Evolutionary conservation across 2,888 invertebrate genomes (phyloP).

Genomic region (Cremastinae sp.): DNA sequence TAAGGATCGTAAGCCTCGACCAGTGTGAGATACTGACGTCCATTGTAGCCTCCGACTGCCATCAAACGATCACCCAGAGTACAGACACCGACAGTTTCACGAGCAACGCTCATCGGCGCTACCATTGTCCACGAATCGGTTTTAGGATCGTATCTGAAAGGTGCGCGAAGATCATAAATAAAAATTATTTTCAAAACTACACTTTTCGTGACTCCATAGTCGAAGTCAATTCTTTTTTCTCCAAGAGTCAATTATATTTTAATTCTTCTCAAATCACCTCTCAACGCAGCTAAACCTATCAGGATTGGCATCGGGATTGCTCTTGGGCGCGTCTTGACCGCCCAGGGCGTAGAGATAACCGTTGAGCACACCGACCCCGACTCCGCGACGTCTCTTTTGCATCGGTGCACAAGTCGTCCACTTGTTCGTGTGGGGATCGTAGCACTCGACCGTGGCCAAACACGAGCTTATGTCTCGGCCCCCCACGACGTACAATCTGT

Average conservation of each 20-base stretch:
- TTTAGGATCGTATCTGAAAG: conserved; percentile 83
- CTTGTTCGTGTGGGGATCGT: conserved; percentile 87
- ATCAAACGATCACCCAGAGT: conserved; percentile 91
- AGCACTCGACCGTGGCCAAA: conserved; percentile 93
- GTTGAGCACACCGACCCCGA: conserved; percentile 93
- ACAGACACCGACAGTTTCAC: conserved; percentile 95
- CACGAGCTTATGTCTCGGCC: conserved; percentile 96
- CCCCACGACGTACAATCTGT: conserved; percentile 93
- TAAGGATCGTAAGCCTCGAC: conserved; percentile 95
- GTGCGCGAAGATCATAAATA: too few relatives aligned
- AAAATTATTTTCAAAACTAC: too few relatives aligned
- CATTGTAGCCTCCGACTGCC: conserved; percentile 95
- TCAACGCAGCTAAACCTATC: conserved; percentile 95
- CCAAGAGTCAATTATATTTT: background rate
- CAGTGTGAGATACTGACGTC: conserved; percentile 91
- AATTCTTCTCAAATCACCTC: conserved; percentile 85
- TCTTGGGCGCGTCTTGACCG: conserved; percentile 96
- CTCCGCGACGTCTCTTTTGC: conserved; percentile 92
- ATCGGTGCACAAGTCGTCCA: conserved; percentile 94
- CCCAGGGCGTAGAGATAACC: conserved; percentile 95
- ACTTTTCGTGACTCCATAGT: too few relatives aligned
- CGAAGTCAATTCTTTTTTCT: too few relatives aligned
- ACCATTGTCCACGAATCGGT: conserved; percentile 94
- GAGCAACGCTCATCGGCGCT: conserved; percentile 90
- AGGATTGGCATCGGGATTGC: conserved; percentile 90